A percentile compares a stretch with the other conserved stretches of the same genome.
Evolutionary conservation across 2,797 vertebrate species (phyloP).

Genomic region (Onychomys torridus): DNA sequence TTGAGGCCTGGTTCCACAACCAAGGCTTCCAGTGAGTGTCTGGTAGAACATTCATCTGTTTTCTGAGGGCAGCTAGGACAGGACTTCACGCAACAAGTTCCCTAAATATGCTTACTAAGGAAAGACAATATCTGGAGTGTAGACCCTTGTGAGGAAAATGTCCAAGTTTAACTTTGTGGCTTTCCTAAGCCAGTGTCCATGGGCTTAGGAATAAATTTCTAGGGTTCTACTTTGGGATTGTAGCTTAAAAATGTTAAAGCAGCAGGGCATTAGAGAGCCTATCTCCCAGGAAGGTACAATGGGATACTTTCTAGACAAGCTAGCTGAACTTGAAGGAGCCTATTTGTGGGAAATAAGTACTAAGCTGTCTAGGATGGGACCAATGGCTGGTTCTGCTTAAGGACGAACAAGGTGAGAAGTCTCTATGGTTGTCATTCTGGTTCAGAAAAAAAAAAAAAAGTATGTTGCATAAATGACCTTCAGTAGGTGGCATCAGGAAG

Average conservation of each 20-base stretch:
- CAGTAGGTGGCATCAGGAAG: conserved; percentile 11
- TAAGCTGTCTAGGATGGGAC: not conserved
- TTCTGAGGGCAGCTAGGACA: not conserved
- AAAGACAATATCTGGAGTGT: not conserved
- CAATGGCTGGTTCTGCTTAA: not conserved
- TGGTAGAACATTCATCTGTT: not conserved
- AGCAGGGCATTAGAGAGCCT: not conserved
- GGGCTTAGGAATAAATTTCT: conserved; percentile 11
- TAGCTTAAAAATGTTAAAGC: conserved; percentile 8
- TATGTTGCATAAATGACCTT: not conserved
- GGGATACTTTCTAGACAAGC: conserved; percentile 1
- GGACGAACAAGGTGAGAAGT: not conserved
- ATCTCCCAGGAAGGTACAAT: not conserved
- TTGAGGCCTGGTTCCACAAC: not conserved
- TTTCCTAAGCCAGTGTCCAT: conserved; percentile 1
- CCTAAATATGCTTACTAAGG: not conserved
- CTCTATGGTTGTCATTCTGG: not conserved
- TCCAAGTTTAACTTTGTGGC: not conserved
- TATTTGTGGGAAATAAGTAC: conserved; percentile 11
- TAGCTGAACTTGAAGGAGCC: conserved; percentile 1
- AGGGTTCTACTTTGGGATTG: not conserved
- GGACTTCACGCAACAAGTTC: not conserved
- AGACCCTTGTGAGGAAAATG: not conserved
- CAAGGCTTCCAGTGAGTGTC: not conserved
- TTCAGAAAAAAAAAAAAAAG: not conserved